These are phyloP conservation scores for Oceanites oceanicus DNA, from an alignment of 2,113 vertebrate species.

Conservation along the genomic window DNA sequence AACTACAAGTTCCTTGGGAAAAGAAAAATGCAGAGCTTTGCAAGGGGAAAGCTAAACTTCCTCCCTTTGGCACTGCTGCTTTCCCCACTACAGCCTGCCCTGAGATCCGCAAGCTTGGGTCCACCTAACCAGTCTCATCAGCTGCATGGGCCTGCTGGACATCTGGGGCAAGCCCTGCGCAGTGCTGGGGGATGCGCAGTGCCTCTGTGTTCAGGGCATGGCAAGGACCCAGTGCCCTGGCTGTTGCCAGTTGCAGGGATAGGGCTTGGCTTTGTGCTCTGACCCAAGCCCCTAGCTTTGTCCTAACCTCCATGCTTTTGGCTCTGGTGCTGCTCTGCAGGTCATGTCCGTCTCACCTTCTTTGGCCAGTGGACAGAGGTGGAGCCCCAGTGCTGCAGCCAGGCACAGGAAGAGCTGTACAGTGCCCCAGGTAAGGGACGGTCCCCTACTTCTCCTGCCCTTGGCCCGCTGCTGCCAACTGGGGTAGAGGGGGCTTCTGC, in stretches of 20 bases:
- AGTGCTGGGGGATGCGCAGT: neutral
- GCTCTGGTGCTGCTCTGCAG: conserved; percentile 64
- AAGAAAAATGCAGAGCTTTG: neutral
- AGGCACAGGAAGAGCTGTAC: conserved; percentile 87
- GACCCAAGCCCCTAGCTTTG: neutral
- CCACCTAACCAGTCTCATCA: neutral
- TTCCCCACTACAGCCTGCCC: neutral
- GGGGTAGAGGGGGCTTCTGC: neutral
- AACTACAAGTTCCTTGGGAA: neutral
- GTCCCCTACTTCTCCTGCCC: neutral
- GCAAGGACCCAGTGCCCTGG: no score
- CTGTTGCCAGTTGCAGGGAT: neutral
- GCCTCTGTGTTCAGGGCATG: neutral
- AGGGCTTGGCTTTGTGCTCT: neutral
- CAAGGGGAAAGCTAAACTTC: neutral
- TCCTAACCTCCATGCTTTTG: neutral
- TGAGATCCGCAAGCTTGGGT: neutral
- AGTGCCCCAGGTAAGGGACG: conserved; percentile 88
- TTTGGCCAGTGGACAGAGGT: conserved; percentile 98
- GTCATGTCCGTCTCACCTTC: conserved; percentile 90
- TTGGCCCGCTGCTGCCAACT: fast-evolving
- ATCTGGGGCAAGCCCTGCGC: neutral
- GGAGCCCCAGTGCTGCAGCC: conserved; percentile 82
- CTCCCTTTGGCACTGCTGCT: neutral
- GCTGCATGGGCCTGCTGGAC: neutral